A percentile compares a stretch with the other conserved stretches of the same genome.
These are phyloP conservation scores for Tricholauxania praeusta DNA, from an alignment of 2,888 invertebrate genomes.

Conservation along the genomic window DNA sequence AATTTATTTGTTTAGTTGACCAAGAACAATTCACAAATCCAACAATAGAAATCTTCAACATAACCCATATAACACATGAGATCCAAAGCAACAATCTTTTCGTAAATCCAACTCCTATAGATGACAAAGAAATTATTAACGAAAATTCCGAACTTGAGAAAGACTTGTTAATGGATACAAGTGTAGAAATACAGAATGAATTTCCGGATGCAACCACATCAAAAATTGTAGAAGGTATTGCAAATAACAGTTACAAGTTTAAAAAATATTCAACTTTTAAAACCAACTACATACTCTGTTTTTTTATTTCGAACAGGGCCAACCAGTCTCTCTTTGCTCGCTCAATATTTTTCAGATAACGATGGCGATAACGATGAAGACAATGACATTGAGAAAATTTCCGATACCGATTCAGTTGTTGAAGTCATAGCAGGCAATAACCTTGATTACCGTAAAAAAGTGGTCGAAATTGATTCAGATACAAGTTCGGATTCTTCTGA, in stretches of 20 bases:
- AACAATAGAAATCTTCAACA: too few species aligned
- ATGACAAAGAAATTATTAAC: too few species aligned
- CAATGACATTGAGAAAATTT: conserved; percentile 14
- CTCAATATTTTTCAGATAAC: conserved; percentile 58
- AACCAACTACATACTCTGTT: too few species aligned
- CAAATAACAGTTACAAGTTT: not conserved
- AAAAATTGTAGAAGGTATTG: not conserved
- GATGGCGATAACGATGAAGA: conserved; percentile 38
- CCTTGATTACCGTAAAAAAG: conserved; percentile 51
- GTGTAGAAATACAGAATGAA: too few species aligned
- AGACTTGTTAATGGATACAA: too few species aligned
- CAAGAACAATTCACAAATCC: too few species aligned
- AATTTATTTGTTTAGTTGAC: too few species aligned
- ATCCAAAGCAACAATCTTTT: too few species aligned
- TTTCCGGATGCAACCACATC: not conserved
- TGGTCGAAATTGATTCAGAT: conserved; percentile 56
- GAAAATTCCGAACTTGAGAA: too few species aligned
- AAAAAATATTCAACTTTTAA: too few species aligned
- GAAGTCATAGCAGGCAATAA: conserved; percentile 50
- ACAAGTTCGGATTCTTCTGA: conserved; percentile 40
- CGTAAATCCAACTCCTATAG: too few species aligned
- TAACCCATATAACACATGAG: too few species aligned
- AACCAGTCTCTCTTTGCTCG: conserved; percentile 56
- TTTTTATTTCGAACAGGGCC: conserved; percentile 2
- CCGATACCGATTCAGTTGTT: conserved; percentile 56